A percentile compares a stretch with the other conserved stretches of the same genome.
phyloP scores from a whole-genome alignment of 2,888 invertebrate genomes.

The Salticus scenicus region DNA sequence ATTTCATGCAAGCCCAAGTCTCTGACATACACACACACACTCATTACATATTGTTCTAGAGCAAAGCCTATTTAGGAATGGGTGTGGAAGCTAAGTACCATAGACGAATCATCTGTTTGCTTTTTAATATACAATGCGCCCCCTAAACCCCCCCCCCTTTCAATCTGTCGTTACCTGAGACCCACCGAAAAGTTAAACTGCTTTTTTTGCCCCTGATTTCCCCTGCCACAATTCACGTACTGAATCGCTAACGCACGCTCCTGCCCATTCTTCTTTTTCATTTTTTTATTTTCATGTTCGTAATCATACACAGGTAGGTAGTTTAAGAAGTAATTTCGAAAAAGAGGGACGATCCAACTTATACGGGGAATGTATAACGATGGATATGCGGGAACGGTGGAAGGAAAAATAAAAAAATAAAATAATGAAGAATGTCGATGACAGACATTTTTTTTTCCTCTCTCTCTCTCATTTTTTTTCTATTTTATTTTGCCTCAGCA shows the following conservation, averaged over 20 bases:
- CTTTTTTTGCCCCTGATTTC: background rate
- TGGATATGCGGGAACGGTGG: background rate
- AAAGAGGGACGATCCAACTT: background rate
- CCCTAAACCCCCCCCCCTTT: background rate
- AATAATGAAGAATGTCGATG: conserved; percentile 9
- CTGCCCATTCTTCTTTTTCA: background rate
- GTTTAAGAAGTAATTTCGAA: conserved; percentile 12
- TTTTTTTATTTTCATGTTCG: conserved; percentile 6
- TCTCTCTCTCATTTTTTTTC: too few species aligned
- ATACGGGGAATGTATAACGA: background rate
- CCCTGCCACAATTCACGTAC: background rate
- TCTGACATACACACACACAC: conserved; percentile 1
- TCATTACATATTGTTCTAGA: conserved; percentile 26
- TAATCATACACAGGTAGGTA: conserved; percentile 14
- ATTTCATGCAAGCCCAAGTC: background rate
- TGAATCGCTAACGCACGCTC: background rate
- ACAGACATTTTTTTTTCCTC: background rate
- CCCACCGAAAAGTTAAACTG: background rate
- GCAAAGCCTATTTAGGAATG: conserved; percentile 12
- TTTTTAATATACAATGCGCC: background rate
- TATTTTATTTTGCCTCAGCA: background rate
- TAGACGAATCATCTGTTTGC: background rate
- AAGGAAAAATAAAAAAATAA: background rate
- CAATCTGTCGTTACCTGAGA: background rate
- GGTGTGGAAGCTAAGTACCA: conserved; percentile 19